Evolutionary conservation across 2,797 vertebrate genomes (phyloP), one percentile per base, ranked within the genome.

Genomic region (Pygocentrus nattereri): DNA sequence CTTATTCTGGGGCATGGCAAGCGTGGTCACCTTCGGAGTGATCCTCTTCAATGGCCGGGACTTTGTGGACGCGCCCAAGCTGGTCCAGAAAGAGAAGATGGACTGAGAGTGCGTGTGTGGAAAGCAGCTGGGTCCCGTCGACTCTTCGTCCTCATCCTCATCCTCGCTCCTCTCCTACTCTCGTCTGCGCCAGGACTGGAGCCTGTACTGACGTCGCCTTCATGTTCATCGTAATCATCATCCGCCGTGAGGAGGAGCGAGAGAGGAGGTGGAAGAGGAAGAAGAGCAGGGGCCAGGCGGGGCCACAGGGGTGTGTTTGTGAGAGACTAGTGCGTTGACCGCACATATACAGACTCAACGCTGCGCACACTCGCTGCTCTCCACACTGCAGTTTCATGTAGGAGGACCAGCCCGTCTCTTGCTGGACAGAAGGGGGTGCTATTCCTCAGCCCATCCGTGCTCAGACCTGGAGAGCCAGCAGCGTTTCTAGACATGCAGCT

Each of bases 61-160:
- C 93, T 98, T 99, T 84, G 97, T 99, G 0, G 98, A 99, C 81
- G 95, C 96, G 4, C 98, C 97, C 59, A 96, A 91, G 90, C 90
- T 99, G 84, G 96, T 98, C 67, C 98, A 98, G 92, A 99, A 99
- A 80, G 98, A 99, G 92, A 99, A 99, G 95, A 95, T 97, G 96
- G 97, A 99, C 95, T 99, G 98, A 99, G 97, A 96, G 93, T 98
- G 96, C 95, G 94, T 91, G 94, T 99, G 98, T 98, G 97, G 96
- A 96, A 97, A 97, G 96, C 96, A 94, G 96, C 95, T 97, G 47
- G 91, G 96, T 92, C 92, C 92, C 52, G 90, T 95, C 70, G 95
- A 96, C 88, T 94, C 79, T 83, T 87, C 85, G 21, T 84, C 91
- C 88, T 94, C 74, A 50, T 87, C 82, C 64, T 83, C 91, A 82